Base-by-base conservation (phyloP, 2,888 invertebrate species). In the Steinernema hermaphroditum region DNA sequence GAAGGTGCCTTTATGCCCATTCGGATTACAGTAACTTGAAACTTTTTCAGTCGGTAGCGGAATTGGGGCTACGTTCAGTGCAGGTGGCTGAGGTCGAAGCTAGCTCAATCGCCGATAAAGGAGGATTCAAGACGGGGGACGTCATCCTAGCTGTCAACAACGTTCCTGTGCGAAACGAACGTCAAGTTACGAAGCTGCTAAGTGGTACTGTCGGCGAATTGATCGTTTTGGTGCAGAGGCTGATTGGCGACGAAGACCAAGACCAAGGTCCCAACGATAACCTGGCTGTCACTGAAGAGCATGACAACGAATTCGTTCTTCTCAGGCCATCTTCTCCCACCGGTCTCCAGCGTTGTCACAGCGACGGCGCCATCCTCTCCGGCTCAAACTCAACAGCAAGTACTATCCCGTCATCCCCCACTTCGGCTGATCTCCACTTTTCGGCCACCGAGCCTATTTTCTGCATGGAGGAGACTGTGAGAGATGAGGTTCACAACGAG, bases 111-210 rank as follows among this genome's bases (percentile, higher is more conserved):
- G 83, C 84, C 0, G 82, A 84, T 22, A 83, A 83, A 69, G 80
- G 83, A 37, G 75, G 76, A 1, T 79, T 84, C 54, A 81, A 78
- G 68, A 74, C 78, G n/a, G 82, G 82, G 69, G 85, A 85, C 75
- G 76, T 78, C 0, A 71, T 85, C 22, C 76, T 85, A 2, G 84
- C 85, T 1, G 80, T 85, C 49, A 85, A 85, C 73, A 85, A 81
- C 73, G 81, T 83, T 19, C 82, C 83, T 14, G 81, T 83, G 19
- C 72, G 83, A 70, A 80, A 80, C 27, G 84, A 85, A 70, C 73
- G 83, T 46, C 85, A 85, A 72, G 85, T 80, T n/a, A 77, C 76
- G n/a, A 74, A 81, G 22, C 78, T 84, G 41, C 71, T 84, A 46
- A 80, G 77, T 68, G 80, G 80, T n/a, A 83, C 83, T 0, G 75